Percentiles rank a stretch among this genome's conserved stretches.
These are phyloP conservation scores for Metalampra italica DNA, from an alignment of 2,888 invertebrate genomes.

Conservation along the genomic window DNA sequence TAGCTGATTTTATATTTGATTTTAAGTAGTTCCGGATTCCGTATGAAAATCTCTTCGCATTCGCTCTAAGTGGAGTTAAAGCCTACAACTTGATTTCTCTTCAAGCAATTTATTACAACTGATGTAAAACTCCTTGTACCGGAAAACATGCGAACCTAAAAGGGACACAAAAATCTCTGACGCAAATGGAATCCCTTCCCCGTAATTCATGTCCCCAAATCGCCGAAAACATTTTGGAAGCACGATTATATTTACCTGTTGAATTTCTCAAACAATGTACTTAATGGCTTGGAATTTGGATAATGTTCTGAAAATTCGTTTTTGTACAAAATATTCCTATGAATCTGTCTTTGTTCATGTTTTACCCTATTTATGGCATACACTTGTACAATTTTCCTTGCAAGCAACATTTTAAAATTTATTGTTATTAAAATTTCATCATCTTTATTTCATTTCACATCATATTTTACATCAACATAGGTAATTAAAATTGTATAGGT, in stretches of 20 bases:
- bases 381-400: too few species aligned
- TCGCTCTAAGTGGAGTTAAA: neutral
- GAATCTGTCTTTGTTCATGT: too few species aligned
- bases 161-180: constrained; percentile 33
- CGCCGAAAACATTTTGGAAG: constrained; percentile 16
- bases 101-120: constrained; percentile 41
- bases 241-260: constrained; percentile 56
- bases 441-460: too few species aligned
- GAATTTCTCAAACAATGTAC: constrained; percentile 39
- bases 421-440: too few species aligned
- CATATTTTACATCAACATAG: neutral
- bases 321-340: neutral
- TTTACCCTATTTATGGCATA: too few species aligned
- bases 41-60: neutral
- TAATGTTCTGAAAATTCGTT: constrained; percentile 22
- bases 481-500: too few species aligned
- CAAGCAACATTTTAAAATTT: too few species aligned
- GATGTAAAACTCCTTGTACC: constrained; percentile 35
- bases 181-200: constrained; percentile 24
- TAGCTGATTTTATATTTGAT: too few species aligned
- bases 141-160: constrained; percentile 32
- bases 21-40: too few species aligned
- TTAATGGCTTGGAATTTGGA: constrained; percentile 43
- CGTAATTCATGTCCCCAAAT: constrained; percentile 34
- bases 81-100: constrained; percentile 32